Conservation (phyloP, 92 coral and sea anemone species). For the Porites cylindrica region DNA sequence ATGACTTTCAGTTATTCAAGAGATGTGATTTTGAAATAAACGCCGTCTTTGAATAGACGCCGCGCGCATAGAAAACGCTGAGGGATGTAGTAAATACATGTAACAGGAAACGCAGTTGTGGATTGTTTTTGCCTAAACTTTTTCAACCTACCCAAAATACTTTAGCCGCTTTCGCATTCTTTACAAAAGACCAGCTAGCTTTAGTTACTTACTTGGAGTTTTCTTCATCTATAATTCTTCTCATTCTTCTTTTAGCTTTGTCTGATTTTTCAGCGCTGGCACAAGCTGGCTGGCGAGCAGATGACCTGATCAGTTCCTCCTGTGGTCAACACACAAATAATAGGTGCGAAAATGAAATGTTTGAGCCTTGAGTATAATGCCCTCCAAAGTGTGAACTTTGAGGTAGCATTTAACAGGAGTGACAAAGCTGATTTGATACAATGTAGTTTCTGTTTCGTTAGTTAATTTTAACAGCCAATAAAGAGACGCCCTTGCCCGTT, state of each 20-base stretch:
- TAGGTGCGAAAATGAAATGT: too few species aligned
- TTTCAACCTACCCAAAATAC: background rate
- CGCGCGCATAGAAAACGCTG: background rate
- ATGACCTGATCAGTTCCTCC: constrained; percentile 84
- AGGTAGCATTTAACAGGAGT: too few species aligned
- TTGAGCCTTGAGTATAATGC: too few species aligned
- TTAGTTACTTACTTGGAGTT: constrained; percentile 77
- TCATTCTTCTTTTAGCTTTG: constrained; percentile 86
- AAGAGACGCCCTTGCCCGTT: too few species aligned
- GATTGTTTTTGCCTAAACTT: background rate
- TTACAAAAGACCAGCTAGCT: background rate
- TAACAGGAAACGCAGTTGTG: background rate
- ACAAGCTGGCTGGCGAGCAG: constrained; percentile 87
- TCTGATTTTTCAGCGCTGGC: constrained; percentile 95
- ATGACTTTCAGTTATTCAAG: too few species aligned
- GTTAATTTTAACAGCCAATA: too few species aligned
- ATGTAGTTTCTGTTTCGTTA: too few species aligned
- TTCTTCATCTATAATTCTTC: constrained; percentile 75
- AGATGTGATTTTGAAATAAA: too few species aligned
- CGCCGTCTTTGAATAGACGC: too few species aligned
- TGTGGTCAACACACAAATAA: constrained; percentile 8
- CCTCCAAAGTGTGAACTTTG: too few species aligned
- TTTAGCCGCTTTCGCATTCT: background rate
- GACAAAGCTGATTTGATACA: too few species aligned
- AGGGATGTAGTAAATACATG: background rate